Evolutionary conservation across 2,888 invertebrate genomes (phyloP).

Genomic region (Drosophila phalerata): DNA sequence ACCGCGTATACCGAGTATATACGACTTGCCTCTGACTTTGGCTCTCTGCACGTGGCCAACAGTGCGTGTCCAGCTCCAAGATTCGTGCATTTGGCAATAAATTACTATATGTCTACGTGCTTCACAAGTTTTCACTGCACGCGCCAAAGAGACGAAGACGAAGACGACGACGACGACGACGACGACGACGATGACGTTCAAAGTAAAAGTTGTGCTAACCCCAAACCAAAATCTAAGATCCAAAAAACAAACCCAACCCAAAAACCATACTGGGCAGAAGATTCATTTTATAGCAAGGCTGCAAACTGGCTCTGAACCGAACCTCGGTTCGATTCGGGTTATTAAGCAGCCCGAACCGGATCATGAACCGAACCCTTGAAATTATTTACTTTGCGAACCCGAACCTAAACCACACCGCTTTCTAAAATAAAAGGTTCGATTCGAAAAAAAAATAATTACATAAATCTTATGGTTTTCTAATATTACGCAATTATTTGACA

Average conservation of each 20-base stretch:
- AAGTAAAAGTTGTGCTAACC: conserved; percentile 44
- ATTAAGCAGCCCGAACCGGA: too few relatives aligned
- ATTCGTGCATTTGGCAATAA: conserved; percentile 80
- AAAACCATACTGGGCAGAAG: conserved; percentile 7
- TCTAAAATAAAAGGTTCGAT: too few relatives aligned
- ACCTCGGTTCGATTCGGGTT: too few relatives aligned
- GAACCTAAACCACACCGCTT: too few relatives aligned
- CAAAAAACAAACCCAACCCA: conserved; percentile 6
- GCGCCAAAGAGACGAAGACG: conserved; percentile 25
- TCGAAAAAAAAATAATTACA: too few relatives aligned
- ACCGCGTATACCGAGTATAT: too few relatives aligned
- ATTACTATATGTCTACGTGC: conserved; percentile 79
- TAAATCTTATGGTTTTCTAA: too few relatives aligned
- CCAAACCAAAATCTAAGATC: not conserved
- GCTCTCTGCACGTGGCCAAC: conserved; percentile 61
- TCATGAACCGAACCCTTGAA: too few relatives aligned
- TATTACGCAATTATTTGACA: too few relatives aligned
- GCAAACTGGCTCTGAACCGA: too few relatives aligned
- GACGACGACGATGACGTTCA: not conserved
- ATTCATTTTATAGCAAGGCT: conserved; percentile 8
- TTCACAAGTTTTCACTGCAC: conserved; percentile 68
- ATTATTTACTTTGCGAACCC: too few relatives aligned
- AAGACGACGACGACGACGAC: conserved; percentile 1
- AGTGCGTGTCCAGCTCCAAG: conserved; percentile 68
- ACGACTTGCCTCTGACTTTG: conserved; percentile 4